These are phyloP conservation scores for Ispidina picta DNA, from an alignment of 2,797 vertebrate species.

Conservation along the genomic window DNA sequence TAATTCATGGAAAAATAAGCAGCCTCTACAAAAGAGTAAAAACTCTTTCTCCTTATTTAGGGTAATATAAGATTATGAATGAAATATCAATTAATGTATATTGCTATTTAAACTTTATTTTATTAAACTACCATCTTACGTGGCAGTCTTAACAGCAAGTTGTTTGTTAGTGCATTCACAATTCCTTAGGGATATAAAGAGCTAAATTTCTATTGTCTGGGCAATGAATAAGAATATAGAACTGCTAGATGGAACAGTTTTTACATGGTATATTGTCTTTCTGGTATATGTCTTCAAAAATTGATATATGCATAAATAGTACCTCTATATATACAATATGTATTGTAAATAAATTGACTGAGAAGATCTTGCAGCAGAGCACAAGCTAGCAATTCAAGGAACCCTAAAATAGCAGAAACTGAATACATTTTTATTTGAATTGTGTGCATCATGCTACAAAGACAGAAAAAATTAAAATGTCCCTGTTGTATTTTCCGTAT, in stretches of 20 bases:
- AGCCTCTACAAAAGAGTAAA: not conserved
- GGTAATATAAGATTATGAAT: not conserved
- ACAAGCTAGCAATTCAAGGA: not conserved
- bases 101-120: slow-evolving; percentile 5
- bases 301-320: not conserved
- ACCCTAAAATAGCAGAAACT: not conserved
- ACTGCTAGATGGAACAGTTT: not conserved
- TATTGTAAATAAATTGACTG: slow-evolving; percentile 4
- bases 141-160: not conserved
- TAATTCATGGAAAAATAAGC: not conserved
- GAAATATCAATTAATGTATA: not conserved
- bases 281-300: not conserved
- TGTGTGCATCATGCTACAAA: not conserved
- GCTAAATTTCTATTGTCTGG: not conserved
- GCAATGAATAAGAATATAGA: not conserved
- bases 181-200: slow-evolving; percentile 2
- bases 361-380: not conserved
- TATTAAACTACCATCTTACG: not conserved
- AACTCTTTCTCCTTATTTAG: not conserved
- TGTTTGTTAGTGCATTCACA: not conserved
- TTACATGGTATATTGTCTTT: not conserved
- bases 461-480: not conserved
- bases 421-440: not conserved
- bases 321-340: not conserved
- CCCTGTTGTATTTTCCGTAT: not conserved